Percentiles rank a stretch among this genome's conserved stretches.
These are phyloP conservation scores for Benitochromis conjunctus DNA, from an alignment of 2,113 vertebrate genomes.

Conservation along the genomic window DNA sequence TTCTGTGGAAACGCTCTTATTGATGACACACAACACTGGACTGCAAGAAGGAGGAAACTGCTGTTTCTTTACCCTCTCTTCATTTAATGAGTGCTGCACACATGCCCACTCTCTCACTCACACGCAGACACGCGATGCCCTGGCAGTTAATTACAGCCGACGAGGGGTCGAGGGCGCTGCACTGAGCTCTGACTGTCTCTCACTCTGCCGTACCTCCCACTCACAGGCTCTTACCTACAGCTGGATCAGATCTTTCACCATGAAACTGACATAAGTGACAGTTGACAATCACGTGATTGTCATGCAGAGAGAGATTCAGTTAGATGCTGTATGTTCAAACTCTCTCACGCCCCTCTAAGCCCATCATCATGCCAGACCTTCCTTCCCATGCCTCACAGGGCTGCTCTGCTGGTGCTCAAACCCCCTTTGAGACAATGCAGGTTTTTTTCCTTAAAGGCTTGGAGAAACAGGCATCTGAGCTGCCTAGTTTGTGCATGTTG, in stretches of 20 bases:
- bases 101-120: neutral
- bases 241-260: neutral
- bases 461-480: neutral
- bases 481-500: neutral
- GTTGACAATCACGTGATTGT: neutral
- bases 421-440: neutral
- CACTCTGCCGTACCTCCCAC: neutral
- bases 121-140: neutral
- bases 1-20: neutral
- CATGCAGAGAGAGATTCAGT: neutral
- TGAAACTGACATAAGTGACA: neutral
- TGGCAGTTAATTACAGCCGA: constrained; percentile 30
- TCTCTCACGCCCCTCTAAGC: neutral
- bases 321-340: neutral
- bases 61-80: neutral
- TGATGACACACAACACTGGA: constrained; percentile 1
- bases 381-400: neutral
- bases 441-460: neutral
- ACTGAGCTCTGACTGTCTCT: neutral
- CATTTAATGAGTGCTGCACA: neutral
- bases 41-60: neutral
- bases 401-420: neutral
- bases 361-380: neutral
- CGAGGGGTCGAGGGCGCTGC: neutral
- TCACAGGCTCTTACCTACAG: neutral